These are phyloP conservation scores for Cercopithecus mona DNA, from an alignment of 2,113 vertebrate species.

Conservation along the genomic window DNA sequence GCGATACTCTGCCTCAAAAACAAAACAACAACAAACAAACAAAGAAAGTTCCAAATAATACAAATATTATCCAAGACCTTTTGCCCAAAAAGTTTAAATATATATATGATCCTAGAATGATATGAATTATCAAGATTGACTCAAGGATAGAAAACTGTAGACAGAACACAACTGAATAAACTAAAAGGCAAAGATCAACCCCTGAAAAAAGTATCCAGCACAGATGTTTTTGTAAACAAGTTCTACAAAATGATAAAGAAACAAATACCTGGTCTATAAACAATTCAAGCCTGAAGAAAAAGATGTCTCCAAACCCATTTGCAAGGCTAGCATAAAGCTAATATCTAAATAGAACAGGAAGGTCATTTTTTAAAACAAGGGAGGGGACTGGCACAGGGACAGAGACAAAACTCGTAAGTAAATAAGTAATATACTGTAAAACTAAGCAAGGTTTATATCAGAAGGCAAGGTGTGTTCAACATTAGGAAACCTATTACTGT, in stretches of 20 bases:
- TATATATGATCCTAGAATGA: background rate
- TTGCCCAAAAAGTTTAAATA: background rate
- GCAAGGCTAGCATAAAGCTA: background rate
- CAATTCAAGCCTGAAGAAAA: background rate
- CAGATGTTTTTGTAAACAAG: background rate
- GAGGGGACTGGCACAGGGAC: background rate
- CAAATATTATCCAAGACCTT: background rate
- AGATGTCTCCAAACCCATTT: background rate
- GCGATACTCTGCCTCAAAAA: no score
- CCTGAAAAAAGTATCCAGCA: background rate
- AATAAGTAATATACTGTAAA: background rate
- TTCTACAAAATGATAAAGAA: background rate
- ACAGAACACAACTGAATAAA: background rate
- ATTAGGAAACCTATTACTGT: background rate
- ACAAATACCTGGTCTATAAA: background rate
- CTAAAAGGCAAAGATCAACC: background rate
- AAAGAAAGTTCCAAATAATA: background rate
- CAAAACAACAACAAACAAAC: no score
- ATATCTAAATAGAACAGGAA: background rate
- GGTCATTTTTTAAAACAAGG: background rate
- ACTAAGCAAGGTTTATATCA: background rate
- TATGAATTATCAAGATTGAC: background rate
- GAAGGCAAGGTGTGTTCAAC: background rate
- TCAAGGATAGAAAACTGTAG: background rate
- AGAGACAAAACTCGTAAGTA: background rate